These are phyloP conservation scores for Euborellia annulipes DNA, from an alignment of 1,140 invertebrate genomes.

Conservation along the genomic window DNA sequence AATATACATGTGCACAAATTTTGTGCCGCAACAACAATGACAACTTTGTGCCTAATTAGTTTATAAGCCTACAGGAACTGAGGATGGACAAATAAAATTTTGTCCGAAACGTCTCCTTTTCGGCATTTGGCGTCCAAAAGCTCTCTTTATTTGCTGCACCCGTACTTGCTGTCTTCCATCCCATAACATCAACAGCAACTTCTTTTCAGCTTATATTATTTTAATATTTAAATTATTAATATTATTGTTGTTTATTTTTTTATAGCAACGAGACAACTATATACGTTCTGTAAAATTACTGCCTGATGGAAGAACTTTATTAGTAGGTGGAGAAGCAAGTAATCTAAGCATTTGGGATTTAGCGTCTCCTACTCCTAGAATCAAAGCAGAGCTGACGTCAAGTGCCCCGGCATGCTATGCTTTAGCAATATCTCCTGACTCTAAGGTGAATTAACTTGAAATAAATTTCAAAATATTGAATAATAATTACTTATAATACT, in stretches of 20 bases:
- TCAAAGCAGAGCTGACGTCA: slow-evolving; percentile 88
- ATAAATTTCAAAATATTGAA: neutral
- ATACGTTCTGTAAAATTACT: slow-evolving; percentile 92
- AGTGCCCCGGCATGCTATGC: slow-evolving; percentile 95
- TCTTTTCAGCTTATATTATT: no score
- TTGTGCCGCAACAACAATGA: no score
- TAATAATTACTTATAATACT: slow-evolving; percentile 1
- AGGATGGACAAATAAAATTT: no score
- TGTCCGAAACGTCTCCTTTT: no score
- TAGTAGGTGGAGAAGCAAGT: slow-evolving; percentile 89
- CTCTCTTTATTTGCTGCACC: no score
- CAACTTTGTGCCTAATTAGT: no score
- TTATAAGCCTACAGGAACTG: no score
- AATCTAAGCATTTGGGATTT: slow-evolving; percentile 95
- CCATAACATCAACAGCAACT: no score
- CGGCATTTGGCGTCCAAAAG: no score
- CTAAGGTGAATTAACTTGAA: slow-evolving; percentile 43
- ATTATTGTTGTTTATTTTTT: no score
- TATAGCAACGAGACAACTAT: slow-evolving; percentile 86
- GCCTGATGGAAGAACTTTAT: slow-evolving; percentile 88
- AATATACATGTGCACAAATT: no score
- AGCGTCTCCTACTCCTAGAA: slow-evolving; percentile 71
- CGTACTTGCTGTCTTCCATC: no score
- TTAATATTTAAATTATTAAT: neutral
- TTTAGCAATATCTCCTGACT: slow-evolving; percentile 88